phyloP scores from a whole-genome alignment of 2,797 vertebrate species.

The Sebastes wilsoni region DNA sequence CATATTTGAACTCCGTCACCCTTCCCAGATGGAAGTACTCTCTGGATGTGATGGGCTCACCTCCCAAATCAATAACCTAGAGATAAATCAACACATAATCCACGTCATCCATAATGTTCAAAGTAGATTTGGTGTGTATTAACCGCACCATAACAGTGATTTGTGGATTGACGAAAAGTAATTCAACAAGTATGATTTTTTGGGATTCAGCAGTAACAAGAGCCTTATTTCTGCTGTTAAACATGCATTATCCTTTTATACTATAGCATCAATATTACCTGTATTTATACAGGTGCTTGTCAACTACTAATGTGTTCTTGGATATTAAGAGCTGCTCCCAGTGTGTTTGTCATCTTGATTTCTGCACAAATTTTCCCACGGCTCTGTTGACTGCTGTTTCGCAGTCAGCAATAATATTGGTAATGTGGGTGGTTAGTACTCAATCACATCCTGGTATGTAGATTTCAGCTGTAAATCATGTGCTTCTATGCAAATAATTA shows the following conservation, averaged over 20 bases:
- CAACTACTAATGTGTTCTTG: neutral
- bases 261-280: neutral
- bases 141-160: neutral
- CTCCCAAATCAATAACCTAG: slow-evolving; percentile 93
- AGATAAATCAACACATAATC: slow-evolving; percentile 17
- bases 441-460: neutral
- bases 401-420: slow-evolving; percentile 4
- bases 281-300: neutral
- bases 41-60: slow-evolving; percentile 79
- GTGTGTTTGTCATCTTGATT: slow-evolving; percentile 19
- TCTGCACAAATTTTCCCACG: slow-evolving; percentile 23
- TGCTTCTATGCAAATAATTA: too few relatives aligned
- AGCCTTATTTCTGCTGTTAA: neutral
- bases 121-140: neutral
- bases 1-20: slow-evolving; percentile 95
- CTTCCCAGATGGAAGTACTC: slow-evolving; percentile 88
- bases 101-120: neutral
- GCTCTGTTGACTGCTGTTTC: neutral
- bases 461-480: neutral
- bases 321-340: neutral
- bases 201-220: neutral
- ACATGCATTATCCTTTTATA: neutral
- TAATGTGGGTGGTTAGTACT: neutral
- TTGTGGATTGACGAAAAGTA: neutral
- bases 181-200: neutral